Base-by-base conservation (phyloP, 2,113 vertebrate species). In the Acinonyx jubatus region DNA sequence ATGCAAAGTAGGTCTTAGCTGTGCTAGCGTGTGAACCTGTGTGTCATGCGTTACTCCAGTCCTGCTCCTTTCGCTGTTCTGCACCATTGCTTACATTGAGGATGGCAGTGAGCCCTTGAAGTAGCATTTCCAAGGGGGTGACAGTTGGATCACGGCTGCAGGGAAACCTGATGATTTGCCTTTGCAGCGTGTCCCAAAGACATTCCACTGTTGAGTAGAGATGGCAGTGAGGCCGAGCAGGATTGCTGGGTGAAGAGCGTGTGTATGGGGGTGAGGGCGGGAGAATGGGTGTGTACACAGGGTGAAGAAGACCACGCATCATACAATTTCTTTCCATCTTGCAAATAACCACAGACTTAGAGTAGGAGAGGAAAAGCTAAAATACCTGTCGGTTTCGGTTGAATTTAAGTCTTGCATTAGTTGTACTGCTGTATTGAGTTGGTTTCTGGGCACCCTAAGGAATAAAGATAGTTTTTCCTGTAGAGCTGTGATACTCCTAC, bases 401-500 rank as follows among this genome's bases (percentile, higher is more conserved):
- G 69, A 69, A 78, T 94, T 84, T 82, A 29, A 91, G 36, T 92
- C 31, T 94, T 89, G 4, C 38, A 36, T 92, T 92, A 48, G 36
- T 87, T 96, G 27, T 12, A 63, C 19, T 66, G 25, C 65, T 84
- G n/a, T 81, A n/a, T 13, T 90, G 61, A 96, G 31, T 57, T 97
- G 25, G 16, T 80, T 96, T 96, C 50, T 83, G 57, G 63, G 41
- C 9, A 33, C n/a, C 27, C 7, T 82, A 87, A 69, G 31, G 82
- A 86, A 84, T 61, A 96, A 91, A 89, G 97, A 52, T 45, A 94
- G 83, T 55, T 94, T 61, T 41, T 36, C 52, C 66, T 84, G 7
- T n/a, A 74, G 41, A 91, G 23, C 33, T 69, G 16, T 92, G 71
- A 41, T 76, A 91, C 52, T 91, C 97, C 93, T 89, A 92, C 71